Percentiles rank a stretch among this genome's conserved stretches.
These are phyloP conservation scores for Trinectes maculatus DNA, from an alignment of 2,113 vertebrate species.

Conservation along the genomic window DNA sequence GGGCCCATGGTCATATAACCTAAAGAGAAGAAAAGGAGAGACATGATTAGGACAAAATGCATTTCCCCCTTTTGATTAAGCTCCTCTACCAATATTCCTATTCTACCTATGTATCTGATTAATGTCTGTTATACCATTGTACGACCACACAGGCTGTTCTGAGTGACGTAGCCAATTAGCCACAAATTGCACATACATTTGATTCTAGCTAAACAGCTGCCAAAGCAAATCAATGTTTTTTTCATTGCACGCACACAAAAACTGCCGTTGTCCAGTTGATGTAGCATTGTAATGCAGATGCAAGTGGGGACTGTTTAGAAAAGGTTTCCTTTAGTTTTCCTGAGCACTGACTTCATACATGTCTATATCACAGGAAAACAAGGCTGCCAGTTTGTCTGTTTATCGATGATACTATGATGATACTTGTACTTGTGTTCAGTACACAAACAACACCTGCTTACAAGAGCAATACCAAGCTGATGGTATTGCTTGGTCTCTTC, in stretches of 20 bases:
- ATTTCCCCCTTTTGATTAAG: too few species aligned
- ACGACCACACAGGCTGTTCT: not conserved
- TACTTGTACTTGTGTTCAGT: not conserved
- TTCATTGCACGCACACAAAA: not conserved
- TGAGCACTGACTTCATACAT: not conserved
- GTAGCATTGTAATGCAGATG: not conserved
- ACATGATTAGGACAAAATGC: too few species aligned
- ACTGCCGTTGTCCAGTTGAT: not conserved
- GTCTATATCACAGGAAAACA: constrained; percentile 8
- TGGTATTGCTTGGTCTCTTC: too few species aligned
- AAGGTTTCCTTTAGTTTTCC: not conserved
- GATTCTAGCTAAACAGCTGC: not conserved
- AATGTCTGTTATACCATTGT: too few species aligned
- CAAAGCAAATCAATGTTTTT: not conserved
- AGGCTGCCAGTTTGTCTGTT: constrained; percentile 1
- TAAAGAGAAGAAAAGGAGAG: constrained; percentile 54
- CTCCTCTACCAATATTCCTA: too few species aligned
- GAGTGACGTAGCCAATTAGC: not conserved
- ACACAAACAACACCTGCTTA: not conserved
- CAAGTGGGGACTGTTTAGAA: not conserved
- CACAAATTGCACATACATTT: not conserved
- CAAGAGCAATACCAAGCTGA: too few species aligned
- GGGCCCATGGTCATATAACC: constrained; percentile 99
- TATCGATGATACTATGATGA: not conserved
- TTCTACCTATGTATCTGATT: too few species aligned